Evolutionary conservation across 2,888 invertebrate genomes (phyloP).

Genomic region (Synergus itoensis): DNA sequence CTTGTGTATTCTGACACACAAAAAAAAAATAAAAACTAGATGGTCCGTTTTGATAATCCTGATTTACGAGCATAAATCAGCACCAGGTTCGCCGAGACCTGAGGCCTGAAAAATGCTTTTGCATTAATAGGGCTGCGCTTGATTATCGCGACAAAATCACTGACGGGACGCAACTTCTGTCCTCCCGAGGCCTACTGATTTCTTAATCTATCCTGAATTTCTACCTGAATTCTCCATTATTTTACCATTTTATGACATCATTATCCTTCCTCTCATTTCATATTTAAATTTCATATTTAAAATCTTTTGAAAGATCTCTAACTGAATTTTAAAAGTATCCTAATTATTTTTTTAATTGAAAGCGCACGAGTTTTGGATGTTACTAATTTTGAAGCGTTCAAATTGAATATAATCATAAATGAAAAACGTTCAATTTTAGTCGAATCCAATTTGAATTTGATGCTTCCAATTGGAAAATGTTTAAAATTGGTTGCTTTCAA

Average conservation of each 20-base stretch:
- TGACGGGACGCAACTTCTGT: constrained; percentile 29
- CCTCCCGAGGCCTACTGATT: constrained; percentile 11
- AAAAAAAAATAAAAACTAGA: constrained; percentile 33
- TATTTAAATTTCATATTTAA: background rate
- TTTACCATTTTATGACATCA: constrained; percentile 16
- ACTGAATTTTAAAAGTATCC: too few species aligned
- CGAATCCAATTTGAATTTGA: background rate
- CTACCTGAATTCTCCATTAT: constrained; percentile 17
- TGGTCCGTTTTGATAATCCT: constrained; percentile 45
- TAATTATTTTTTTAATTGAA: too few species aligned
- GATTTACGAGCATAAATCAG: constrained; percentile 46
- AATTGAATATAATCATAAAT: too few species aligned
- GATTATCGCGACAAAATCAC: constrained; percentile 26
- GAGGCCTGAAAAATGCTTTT: constrained; percentile 36
- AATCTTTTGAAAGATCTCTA: background rate
- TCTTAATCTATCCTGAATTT: constrained; percentile 24
- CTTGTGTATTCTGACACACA: constrained; percentile 23
- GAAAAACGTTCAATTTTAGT: background rate
- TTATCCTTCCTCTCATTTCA: background rate
- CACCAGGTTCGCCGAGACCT: constrained; percentile 20
- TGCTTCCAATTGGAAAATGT: background rate
- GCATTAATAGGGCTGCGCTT: constrained; percentile 37
- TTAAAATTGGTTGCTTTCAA: background rate
- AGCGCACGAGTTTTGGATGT: background rate
- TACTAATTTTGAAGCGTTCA: background rate